phyloP scores from a whole-genome alignment of 2,113 vertebrate genomes.

The Alces alces region DNA sequence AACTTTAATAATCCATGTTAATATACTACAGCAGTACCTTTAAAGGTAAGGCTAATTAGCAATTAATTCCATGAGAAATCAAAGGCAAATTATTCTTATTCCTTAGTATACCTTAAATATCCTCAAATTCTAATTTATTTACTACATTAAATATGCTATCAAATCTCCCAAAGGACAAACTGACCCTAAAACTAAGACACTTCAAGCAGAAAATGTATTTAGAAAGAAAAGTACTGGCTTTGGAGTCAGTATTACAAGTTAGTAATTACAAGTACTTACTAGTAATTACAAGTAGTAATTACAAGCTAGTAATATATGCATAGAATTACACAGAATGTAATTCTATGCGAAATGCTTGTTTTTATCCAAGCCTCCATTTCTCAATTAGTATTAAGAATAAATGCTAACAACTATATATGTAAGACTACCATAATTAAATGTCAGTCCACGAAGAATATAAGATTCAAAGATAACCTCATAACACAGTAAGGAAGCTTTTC shows the following conservation, averaged over 20 bases:
- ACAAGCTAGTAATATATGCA: too few relatives aligned
- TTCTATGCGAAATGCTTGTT: slow-evolving; percentile 13
- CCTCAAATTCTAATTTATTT: slow-evolving; percentile 28
- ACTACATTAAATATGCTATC: slow-evolving; percentile 14
- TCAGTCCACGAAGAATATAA: not conserved
- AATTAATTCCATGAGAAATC: not conserved
- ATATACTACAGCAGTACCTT: not conserved
- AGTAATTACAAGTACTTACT: too few relatives aligned
- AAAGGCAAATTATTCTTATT: not conserved
- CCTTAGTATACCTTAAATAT: not conserved
- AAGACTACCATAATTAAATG: not conserved
- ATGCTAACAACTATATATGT: not conserved
- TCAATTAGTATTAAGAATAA: not conserved
- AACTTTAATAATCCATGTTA: not conserved
- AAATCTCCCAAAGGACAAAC: not conserved
- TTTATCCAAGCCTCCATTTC: slow-evolving; percentile 6
- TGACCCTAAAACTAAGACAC: not conserved
- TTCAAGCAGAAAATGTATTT: not conserved
- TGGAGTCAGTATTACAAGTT: not conserved
- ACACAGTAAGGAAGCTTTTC: not conserved
- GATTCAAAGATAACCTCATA: not conserved
- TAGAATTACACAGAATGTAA: not conserved
- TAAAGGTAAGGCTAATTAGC: not conserved
- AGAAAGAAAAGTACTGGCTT: not conserved
- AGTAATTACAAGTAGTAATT: too few relatives aligned